A percentile compares a stretch with the other conserved stretches of the same genome.
phyloP scores from a whole-genome alignment of 2,113 vertebrate genomes.

The Cyrtonyx montezumae region DNA sequence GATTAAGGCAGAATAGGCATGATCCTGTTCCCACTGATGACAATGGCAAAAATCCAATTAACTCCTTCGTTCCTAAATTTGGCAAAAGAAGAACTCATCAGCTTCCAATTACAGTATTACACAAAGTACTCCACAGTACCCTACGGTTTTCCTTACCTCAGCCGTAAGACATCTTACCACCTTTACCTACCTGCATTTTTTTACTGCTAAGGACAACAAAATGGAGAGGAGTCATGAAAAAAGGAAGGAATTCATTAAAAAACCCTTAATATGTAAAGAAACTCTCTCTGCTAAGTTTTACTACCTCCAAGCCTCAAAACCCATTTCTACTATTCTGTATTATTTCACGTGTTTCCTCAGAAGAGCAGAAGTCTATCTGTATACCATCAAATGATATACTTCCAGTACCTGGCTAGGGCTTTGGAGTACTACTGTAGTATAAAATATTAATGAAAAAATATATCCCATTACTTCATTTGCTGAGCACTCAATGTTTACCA shows the following conservation, averaged over 20 bases:
- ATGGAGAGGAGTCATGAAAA: neutral
- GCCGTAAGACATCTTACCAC: neutral
- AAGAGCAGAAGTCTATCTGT: neutral
- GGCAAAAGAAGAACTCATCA: constrained; percentile 18
- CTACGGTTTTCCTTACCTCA: constrained; percentile 25
- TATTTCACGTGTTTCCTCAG: neutral
- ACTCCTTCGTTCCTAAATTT: constrained; percentile 38
- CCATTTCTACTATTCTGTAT: neutral
- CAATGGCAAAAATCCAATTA: constrained; percentile 42
- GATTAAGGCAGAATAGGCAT: constrained; percentile 47
- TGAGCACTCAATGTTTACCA: neutral
- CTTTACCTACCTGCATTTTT: constrained; percentile 25
- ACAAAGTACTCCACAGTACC: neutral
- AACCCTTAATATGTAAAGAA: neutral
- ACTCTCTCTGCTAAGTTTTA: neutral
- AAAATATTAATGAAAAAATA: neutral
- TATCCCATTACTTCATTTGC: neutral
- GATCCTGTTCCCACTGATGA: constrained; percentile 48
- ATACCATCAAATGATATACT: neutral
- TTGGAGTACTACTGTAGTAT: neutral
- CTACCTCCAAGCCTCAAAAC: neutral
- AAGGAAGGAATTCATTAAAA: neutral
- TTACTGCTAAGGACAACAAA: neutral
- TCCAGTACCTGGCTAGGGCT: neutral
- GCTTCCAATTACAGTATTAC: neutral